Evolutionary conservation across 2,797 vertebrate genomes (phyloP), one percentile per base, ranked within the genome.

Genomic region (Gadopsis marmoratus): DNA sequence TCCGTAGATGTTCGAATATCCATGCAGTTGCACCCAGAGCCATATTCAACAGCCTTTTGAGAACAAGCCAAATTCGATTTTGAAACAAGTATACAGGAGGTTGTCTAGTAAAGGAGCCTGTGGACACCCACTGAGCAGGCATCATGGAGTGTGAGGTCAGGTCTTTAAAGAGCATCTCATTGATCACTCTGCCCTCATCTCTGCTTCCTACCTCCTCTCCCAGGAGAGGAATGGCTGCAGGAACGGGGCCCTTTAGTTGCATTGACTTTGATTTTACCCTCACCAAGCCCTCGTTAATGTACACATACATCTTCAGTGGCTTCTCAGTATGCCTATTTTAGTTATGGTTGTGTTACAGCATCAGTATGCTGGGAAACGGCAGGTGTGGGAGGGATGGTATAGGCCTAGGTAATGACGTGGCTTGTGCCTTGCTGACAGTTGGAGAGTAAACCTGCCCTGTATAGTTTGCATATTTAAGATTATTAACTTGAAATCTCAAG

Each of bases 131-230:
- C 47, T 56, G 71, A 48, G 45, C 62, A 70, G 75, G 59, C 78
- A 75, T 82, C 84, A 83, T 31, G 88, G 78, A 85, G 37, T 84
- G 65, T 78, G 78, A 83, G 85, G 83, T 86, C 84, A 71, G 77
- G 68, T 82, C 84, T 81, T 81, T 89, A 80, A 89, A 85, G 88
- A 90, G 60, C 51, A 71, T 73, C 48, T 47, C 76, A 84, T 74
- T 88, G 86, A 91, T 88, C 70, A 71, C 39, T 81, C 71, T 66
- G 70, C 78, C 73, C 82, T 85, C 65, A 58, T 79, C 85, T 81
- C 66, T 65, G 70, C 78, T 75, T 81, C 79, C 61, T 73, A 74
- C 79, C 13, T 26, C 53, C 12, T 72, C 65, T 81, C 83, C 75
- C 81, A 55, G 61, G 81, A 83, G 88, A 85, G 68, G 48, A 76